Conservation (phyloP, 2,113 vertebrate genomes). For the Notarius quadriscutis region DNA sequence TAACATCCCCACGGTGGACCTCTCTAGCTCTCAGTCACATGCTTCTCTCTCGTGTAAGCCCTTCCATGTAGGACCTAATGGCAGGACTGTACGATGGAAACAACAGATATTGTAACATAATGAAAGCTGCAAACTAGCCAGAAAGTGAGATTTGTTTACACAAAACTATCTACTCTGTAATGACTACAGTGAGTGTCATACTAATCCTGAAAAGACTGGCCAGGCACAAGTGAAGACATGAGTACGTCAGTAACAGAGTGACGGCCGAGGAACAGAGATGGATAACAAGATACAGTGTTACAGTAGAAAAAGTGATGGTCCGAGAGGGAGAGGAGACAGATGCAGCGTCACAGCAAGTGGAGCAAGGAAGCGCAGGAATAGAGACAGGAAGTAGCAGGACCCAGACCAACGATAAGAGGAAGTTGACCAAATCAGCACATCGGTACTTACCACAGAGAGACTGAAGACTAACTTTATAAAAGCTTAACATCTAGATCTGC, state of each 20-base stretch:
- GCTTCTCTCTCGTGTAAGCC: slow-evolving; percentile 18
- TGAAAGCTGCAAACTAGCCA: slow-evolving; percentile 49
- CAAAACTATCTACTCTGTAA: slow-evolving; percentile 38
- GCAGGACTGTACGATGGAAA: slow-evolving; percentile 25
- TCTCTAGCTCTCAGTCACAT: slow-evolving; percentile 26
- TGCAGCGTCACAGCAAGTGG: slow-evolving; percentile 28
- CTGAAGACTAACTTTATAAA: slow-evolving; percentile 13
- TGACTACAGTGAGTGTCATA: slow-evolving; percentile 8
- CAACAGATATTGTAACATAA: slow-evolving; percentile 29
- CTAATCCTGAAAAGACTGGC: slow-evolving; percentile 20
- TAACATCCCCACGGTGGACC: not conserved
- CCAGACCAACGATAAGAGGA: slow-evolving; percentile 21
- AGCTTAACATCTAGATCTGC: not conserved
- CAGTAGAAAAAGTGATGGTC: not conserved
- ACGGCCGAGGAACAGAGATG: not conserved
- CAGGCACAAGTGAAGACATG: slow-evolving; percentile 45
- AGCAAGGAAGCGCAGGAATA: not conserved
- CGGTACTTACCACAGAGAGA: slow-evolving; percentile 23
- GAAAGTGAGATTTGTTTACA: slow-evolving; percentile 50
- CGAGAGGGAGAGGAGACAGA: slow-evolving; percentile 13
- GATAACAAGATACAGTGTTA: not conserved
- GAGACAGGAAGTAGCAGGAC: slow-evolving; percentile 11
- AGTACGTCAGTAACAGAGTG: slow-evolving; percentile 26
- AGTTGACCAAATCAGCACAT: slow-evolving; percentile 38
- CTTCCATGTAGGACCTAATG: slow-evolving; percentile 5